These are phyloP conservation scores for Muscina levida DNA, from an alignment of 2,888 invertebrate genomes.

Conservation along the genomic window DNA sequence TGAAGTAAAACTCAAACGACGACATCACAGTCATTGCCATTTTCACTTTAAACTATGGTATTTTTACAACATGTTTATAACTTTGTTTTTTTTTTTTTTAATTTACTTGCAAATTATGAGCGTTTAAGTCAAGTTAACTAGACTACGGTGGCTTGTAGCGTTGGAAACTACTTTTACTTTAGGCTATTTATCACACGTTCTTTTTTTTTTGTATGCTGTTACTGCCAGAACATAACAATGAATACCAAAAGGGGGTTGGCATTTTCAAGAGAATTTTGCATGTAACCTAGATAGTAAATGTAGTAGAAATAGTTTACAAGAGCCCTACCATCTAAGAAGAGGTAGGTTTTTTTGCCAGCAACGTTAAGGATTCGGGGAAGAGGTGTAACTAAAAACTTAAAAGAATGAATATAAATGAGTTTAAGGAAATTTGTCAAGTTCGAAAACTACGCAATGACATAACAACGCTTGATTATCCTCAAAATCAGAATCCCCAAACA, in stretches of 20 bases:
- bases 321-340: no score
- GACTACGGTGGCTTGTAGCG: constrained; percentile 25
- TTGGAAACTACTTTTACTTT: constrained; percentile 60
- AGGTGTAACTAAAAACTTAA: no score
- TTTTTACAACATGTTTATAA: constrained; percentile 13
- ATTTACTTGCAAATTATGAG: constrained; percentile 36
- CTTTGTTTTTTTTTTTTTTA: no score
- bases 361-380: no score
- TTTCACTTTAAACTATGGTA: background rate
- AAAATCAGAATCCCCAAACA: no score
- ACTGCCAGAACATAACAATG: constrained; percentile 49
- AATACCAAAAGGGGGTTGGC: constrained; percentile 22
- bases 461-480: no score
- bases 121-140: constrained; percentile 37
- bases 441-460: no score
- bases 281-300: constrained; percentile 63
- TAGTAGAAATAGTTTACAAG: constrained; percentile 54
- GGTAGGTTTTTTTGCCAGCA: no score
- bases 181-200: constrained; percentile 66
- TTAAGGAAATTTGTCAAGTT: no score
- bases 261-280: constrained; percentile 56
- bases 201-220: constrained; percentile 14
- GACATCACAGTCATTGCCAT: no score
- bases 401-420: no score
- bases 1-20: background rate